Base-by-base conservation (phyloP, 37 sponge, comb jelly and placozoan genomes). In the Lycopodina hypogea region DNA sequence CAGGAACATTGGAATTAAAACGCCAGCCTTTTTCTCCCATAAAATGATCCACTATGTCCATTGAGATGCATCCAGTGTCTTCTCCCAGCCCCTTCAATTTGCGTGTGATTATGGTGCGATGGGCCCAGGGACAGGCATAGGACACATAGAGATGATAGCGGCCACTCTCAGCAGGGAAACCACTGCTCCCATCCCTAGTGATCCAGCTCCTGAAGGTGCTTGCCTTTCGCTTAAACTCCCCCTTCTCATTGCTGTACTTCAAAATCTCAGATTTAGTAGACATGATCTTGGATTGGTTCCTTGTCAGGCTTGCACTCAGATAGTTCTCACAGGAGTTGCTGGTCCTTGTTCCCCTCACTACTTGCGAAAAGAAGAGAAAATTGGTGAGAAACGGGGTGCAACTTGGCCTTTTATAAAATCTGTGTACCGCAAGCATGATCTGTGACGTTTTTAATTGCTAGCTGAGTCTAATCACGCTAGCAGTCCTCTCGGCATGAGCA, bases 121-220 rank as follows among this genome's bases (percentile, higher is more conserved):
- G 94, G 8, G 96, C 97, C 86, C 86, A 96, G 23, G 97, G 97
- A 76, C 97, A 96, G 21, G 92, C 94, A 23, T 79, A 78, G 51
- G 97, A 90, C 1, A 96, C 89, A 71, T 93, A 96, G 38, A 96
- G 78, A 52, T 96, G 97, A 78, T 96, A 96, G 22, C 97, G 94
- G 0, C 72, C 81, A 24, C 24, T 53, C 70, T 93, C 94, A 28
- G 97, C 84, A 26, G 81, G 84, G 61, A 88, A 94, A 3, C 73
- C 81, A 56, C 64, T 74, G 64, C 74, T 71, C 0, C 84, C 83
- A 48, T 88, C 92, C 32, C 52, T 56, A 34, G 76, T 79, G 22
- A 96, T 58, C 69, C 71, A 80, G 33, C 88, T 81, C 19, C 92
- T 74, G 73, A 96, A 96, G 4, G 77, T 14, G 38, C 82, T 73